phyloP scores from a whole-genome alignment of 2,888 invertebrate genomes.

The Eupithecia vulgata region DNA sequence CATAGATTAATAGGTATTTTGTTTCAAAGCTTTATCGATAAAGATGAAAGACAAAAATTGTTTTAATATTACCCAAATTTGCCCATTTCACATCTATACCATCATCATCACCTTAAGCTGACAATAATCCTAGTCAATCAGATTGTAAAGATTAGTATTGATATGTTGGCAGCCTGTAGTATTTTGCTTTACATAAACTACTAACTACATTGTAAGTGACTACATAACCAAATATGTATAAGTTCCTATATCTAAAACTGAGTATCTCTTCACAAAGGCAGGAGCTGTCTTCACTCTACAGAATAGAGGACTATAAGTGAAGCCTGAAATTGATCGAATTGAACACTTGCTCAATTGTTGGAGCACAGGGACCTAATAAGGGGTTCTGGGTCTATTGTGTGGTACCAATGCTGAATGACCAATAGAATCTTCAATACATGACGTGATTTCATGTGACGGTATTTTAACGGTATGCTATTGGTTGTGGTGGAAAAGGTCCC shows the following conservation, averaged over 20 bases:
- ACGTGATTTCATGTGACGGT: background rate
- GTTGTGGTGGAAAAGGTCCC: too few relatives aligned
- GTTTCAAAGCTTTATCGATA: too few relatives aligned
- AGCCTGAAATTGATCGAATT: constrained; percentile 13
- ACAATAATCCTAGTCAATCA: too few relatives aligned
- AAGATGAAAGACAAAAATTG: too few relatives aligned
- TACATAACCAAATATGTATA: background rate
- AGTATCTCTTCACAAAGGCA: constrained; percentile 1
- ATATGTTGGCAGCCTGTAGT: too few relatives aligned
- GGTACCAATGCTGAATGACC: background rate
- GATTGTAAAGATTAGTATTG: too few relatives aligned
- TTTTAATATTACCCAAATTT: too few relatives aligned
- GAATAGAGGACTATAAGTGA: constrained; percentile 11
- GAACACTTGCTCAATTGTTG: constrained; percentile 18
- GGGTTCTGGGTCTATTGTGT: background rate
- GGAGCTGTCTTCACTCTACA: background rate
- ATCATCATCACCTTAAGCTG: too few relatives aligned
- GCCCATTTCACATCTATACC: too few relatives aligned
- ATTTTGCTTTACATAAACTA: too few relatives aligned
- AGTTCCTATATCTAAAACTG: background rate
- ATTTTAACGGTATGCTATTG: background rate
- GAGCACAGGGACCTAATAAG: background rate
- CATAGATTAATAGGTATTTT: too few relatives aligned
- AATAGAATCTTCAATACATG: background rate
- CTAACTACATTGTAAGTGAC: background rate